Conservation (phyloP, 2,113 vertebrate genomes). For the Sitta europaea region DNA sequence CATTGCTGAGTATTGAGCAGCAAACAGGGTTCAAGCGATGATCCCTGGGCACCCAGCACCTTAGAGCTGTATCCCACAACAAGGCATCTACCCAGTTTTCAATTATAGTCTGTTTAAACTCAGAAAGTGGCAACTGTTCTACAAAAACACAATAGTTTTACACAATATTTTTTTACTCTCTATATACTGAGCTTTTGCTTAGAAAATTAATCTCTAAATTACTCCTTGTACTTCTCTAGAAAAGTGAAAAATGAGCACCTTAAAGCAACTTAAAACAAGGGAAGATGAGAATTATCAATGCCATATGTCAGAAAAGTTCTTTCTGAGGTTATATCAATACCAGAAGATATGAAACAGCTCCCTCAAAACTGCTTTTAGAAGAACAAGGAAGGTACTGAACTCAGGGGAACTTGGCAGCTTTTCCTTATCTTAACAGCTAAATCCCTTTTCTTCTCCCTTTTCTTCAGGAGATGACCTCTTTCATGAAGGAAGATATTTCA, state of each 20-base stretch:
- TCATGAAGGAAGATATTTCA: background rate
- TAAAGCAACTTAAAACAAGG: background rate
- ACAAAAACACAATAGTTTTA: background rate
- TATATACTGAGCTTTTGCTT: background rate
- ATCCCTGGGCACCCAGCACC: accelerated
- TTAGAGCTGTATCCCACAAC: accelerated
- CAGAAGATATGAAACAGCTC: constrained; percentile 28
- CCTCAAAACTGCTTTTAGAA: background rate
- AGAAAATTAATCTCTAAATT: background rate
- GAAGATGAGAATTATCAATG: background rate
- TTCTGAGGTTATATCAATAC: constrained; percentile 27
- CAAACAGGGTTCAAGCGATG: accelerated
- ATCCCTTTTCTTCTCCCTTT: background rate
- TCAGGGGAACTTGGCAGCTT: background rate
- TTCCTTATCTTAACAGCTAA: background rate
- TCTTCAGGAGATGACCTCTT: background rate
- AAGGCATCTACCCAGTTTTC: background rate
- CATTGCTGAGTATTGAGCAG: background rate
- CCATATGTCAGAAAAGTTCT: constrained; percentile 10
- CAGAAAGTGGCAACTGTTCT: background rate
- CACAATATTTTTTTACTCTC: background rate
- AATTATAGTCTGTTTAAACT: background rate
- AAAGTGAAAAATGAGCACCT: background rate
- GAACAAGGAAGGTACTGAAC: constrained; percentile 1
- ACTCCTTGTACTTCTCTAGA: background rate